phyloP scores from a whole-genome alignment of 2,113 vertebrate genomes.

The Anarrhichthys ocellatus region DNA sequence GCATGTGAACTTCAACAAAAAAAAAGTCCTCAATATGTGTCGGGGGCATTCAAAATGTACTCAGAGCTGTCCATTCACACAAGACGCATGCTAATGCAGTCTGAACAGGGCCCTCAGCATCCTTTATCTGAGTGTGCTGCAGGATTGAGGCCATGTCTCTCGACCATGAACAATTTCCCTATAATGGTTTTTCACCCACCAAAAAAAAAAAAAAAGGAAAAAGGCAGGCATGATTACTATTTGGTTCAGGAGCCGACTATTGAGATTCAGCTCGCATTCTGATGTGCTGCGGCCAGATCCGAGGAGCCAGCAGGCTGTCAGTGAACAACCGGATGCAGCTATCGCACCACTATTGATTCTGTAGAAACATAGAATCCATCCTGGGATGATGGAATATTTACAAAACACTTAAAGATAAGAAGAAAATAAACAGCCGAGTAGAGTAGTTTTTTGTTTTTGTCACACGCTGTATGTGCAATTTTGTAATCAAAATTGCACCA shows the following conservation, averaged over 20 bases:
- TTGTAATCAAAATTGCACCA: not conserved
- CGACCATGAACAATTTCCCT: conserved; percentile 25
- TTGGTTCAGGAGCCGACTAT: conserved; percentile 27
- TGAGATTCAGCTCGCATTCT: conserved; percentile 41
- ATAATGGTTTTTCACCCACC: conserved; percentile 25
- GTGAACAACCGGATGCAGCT: conserved; percentile 19
- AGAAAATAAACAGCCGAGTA: not conserved
- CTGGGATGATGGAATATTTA: conserved; percentile 45
- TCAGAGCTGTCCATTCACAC: not conserved
- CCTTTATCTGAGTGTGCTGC: conserved; percentile 22
- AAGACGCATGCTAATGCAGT: not conserved
- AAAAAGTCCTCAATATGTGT: not conserved
- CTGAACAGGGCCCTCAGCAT: not conserved
- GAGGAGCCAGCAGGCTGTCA: conserved; percentile 19
- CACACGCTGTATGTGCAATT: not conserved
- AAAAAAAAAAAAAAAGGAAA: conserved; percentile 13
- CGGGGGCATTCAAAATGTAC: not conserved
- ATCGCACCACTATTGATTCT: conserved; percentile 36
- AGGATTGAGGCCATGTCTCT: conserved; percentile 11
- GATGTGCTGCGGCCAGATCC: conserved; percentile 17
- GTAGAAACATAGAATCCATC: conserved; percentile 22
- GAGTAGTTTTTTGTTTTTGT: conserved; percentile 2
- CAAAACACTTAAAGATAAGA: conserved; percentile 15
- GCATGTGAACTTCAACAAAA: not conserved
- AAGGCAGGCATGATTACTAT: conserved; percentile 45